These are phyloP conservation scores for Tetramorium bicarinatum DNA, from an alignment of 2,888 invertebrate species.

Conservation along the genomic window DNA sequence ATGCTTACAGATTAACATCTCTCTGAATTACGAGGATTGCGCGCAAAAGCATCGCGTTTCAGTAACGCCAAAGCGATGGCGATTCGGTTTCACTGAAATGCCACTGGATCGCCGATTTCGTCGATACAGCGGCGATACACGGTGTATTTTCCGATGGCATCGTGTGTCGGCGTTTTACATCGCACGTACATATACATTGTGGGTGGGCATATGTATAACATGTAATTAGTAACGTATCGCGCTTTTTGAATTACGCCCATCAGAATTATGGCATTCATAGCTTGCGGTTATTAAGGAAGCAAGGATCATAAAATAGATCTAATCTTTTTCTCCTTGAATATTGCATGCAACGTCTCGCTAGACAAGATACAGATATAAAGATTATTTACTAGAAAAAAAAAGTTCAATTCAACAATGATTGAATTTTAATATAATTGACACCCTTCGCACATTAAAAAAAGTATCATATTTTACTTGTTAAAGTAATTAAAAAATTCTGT, in stretches of 20 bases:
- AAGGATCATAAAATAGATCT: not conserved
- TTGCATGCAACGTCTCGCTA: not conserved
- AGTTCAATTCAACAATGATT: not conserved
- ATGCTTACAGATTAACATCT: constrained; percentile 37
- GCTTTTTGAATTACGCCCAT: constrained; percentile 17
- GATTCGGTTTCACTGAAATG: constrained; percentile 51
- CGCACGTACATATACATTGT: not conserved
- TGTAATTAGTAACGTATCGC: constrained; percentile 42
- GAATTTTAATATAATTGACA: not conserved
- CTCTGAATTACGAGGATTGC: constrained; percentile 39
- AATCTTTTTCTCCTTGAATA: constrained; percentile 16
- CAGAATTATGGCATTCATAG: constrained; percentile 1
- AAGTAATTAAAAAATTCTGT: not conserved
- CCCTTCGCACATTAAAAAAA: not conserved
- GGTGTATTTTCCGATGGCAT: constrained; percentile 35
- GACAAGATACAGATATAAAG: not conserved
- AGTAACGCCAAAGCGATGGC: constrained; percentile 34
- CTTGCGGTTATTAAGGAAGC: constrained; percentile 25
- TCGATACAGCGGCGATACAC: constrained; percentile 38
- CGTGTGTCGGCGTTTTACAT: constrained; percentile 31
- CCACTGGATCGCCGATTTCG: constrained; percentile 56
- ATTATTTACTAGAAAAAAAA: not conserved
- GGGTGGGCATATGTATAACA: not conserved
- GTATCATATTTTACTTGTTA: not conserved
- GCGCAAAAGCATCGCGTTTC: constrained; percentile 36